Base-by-base conservation (phyloP, 1,140 invertebrate species). In the Caenorhabditis brenneri region DNA sequence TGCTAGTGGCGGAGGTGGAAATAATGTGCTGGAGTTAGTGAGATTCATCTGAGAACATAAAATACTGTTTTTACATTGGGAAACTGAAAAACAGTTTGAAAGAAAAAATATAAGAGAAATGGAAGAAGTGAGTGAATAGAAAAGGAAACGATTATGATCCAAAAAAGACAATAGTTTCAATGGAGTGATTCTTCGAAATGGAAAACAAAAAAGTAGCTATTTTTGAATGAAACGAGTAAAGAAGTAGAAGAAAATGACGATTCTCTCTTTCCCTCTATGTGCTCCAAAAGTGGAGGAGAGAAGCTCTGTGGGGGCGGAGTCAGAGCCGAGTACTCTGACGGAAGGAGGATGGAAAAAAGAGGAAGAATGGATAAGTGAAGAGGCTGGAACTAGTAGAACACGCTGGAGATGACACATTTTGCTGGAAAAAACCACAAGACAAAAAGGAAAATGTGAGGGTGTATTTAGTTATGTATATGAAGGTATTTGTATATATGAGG, bases 1-100 rank as follows among this genome's bases (percentile, higher is more conserved):
- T 0, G 36, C 74, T 27, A 74, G 48, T 22, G 82, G 82, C 55
- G 82, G 82, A 19, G 82, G 82, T 15, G 82, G 82, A n/a, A 22
- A 83, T 31, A 9, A 31, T 24, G 33, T 33, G 9, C 58, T 65
- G 16, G 79, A 80, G 29, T 53, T 80, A 2, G 79, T 80, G 79
- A 55, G 29, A 81, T 81, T 53, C 36, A 58, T 55, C 49, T 42
- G 53, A 27, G 42, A 9, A 2, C 0, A 79, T 1, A 22, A 16
- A 22, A 33, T 79, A 36, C 22, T 36, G 31, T 16, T 27, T 6
- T 22, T n/a, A n/a, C n/a, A n/a, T n/a, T n/a, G n/a, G n/a, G n/a
- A n/a, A n/a, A n/a, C n/a, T n/a, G n/a, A n/a, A n/a, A n/a, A n/a
- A n/a, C n/a, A n/a, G n/a, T n/a, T n/a, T n/a, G n/a, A n/a, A n/a